These are phyloP conservation scores for Nematolebias whitei DNA, from an alignment of 2,113 vertebrate species.

Conservation along the genomic window DNA sequence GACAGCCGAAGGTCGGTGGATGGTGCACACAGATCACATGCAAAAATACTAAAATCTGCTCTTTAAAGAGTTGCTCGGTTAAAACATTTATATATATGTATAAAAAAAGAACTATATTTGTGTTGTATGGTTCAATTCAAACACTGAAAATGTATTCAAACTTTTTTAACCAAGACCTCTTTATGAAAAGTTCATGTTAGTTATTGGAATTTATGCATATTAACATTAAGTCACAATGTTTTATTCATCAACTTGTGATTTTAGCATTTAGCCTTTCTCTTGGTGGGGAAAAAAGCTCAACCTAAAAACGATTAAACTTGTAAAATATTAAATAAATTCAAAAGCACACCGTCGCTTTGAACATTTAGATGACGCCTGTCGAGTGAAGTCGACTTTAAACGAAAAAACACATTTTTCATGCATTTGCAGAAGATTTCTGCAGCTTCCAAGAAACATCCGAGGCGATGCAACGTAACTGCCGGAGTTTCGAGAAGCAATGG, in stretches of 20 bases:
- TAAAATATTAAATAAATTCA: background rate
- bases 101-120: no score
- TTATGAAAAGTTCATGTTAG: no score
- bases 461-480: background rate
- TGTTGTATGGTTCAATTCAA: no score
- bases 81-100: no score
- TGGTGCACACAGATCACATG: background rate
- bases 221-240: no score
- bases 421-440: conserved; percentile 3
- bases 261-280: background rate
- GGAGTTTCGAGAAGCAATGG: conserved; percentile 18
- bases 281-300: background rate
- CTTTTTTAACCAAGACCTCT: no score
- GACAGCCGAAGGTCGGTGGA: conserved; percentile 65
- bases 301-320: background rate
- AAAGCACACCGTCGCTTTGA: background rate
- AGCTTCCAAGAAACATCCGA: background rate
- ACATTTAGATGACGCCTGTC: background rate
- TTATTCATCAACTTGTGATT: no score
- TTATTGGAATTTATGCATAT: no score
- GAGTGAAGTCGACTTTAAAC: background rate
- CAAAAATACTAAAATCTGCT: background rate
- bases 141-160: no score
- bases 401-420: background rate
- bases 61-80: no score